These are phyloP conservation scores for Penaeus japonicus DNA, from an alignment of 1,140 invertebrate species.

Conservation along the genomic window DNA sequence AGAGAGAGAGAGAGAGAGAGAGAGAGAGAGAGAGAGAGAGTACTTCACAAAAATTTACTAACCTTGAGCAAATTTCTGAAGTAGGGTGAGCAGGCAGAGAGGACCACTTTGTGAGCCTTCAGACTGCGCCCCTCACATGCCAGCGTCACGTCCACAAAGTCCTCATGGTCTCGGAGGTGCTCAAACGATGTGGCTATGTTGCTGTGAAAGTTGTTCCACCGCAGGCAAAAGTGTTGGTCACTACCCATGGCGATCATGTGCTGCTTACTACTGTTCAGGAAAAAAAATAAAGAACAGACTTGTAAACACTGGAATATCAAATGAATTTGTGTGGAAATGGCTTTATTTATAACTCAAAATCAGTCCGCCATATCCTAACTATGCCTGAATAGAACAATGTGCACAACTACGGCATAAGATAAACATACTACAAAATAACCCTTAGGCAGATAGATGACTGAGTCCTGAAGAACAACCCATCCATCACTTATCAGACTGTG, in stretches of 20 bases:
- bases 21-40: neutral
- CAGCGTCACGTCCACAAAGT: conserved; percentile 88
- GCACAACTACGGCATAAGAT: too few species aligned
- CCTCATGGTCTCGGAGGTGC: conserved; percentile 80
- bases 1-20: conserved; percentile 7
- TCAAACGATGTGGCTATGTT: conserved; percentile 87
- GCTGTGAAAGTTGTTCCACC: conserved; percentile 88
- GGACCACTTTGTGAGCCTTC: conserved; percentile 84
- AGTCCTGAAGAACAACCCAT: too few species aligned
- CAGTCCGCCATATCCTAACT: too few species aligned
- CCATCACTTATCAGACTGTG: too few species aligned
- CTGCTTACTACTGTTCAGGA: conserved; percentile 44
- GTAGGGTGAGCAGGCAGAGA: conserved; percentile 70
- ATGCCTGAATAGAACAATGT: too few species aligned
- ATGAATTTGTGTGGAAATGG: neutral
- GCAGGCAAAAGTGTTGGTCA: conserved; percentile 73
- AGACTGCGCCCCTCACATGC: conserved; percentile 86
- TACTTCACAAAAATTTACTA: conserved; percentile 40
- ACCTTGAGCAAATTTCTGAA: conserved; percentile 82
- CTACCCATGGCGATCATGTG: conserved; percentile 59
- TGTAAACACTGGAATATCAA: neutral
- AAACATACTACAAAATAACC: too few species aligned
- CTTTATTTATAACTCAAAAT: too few species aligned
- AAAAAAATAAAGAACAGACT: neutral
- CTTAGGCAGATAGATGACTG: too few species aligned